Evolutionary conservation across 2,888 invertebrate species (phyloP).

Genomic region (Thelaira solivaga): DNA sequence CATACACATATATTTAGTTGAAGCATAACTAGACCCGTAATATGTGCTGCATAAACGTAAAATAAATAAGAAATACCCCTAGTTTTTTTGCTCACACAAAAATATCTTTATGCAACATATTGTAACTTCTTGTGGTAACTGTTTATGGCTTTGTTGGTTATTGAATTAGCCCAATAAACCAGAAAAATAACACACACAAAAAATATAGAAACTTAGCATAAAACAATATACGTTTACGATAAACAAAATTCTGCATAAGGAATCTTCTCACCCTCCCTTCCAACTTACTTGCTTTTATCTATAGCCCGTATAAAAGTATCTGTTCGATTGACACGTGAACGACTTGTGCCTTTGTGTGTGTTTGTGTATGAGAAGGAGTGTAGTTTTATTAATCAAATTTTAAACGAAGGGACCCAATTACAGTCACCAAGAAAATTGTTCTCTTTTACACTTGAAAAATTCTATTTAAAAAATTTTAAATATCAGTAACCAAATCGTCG

Average conservation of each 20-base stretch:
- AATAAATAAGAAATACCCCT: neutral
- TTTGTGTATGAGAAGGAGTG: neutral
- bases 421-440: neutral
- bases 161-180: conserved; percentile 78
- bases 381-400: conserved; percentile 39
- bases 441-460: neutral
- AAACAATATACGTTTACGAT: conserved; percentile 24
- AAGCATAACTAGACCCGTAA: neutral
- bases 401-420: conserved; percentile 2
- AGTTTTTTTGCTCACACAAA: conserved; percentile 46
- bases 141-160: conserved; percentile 73
- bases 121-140: conserved; percentile 66
- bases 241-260: conserved; percentile 1
- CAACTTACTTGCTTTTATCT: neutral
- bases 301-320: conserved; percentile 51
- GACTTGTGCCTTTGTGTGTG: neutral
- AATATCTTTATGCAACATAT: conserved; percentile 55
- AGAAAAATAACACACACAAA: conserved; percentile 75
- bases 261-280: neutral
- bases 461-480: too few species aligned
- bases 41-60: conserved; percentile 3
- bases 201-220: neutral
- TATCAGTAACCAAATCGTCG: too few species aligned
- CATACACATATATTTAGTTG: neutral
- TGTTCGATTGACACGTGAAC: conserved; percentile 12